Base-by-base conservation (phyloP, 2,797 vertebrate genomes). In the Pelochelys cantorii region DNA sequence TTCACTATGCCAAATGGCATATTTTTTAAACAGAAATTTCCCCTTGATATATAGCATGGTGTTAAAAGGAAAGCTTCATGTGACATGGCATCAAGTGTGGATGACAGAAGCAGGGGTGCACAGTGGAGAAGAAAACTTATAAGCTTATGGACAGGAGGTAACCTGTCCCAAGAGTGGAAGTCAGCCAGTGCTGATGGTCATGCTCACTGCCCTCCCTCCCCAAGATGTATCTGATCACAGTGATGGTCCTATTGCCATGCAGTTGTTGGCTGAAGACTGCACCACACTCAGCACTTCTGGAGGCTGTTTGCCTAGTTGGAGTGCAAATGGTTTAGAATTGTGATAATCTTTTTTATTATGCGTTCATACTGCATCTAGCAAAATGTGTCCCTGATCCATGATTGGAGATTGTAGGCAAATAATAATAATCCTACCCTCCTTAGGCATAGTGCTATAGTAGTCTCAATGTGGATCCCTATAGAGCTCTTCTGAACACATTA, bases 1-100 rank as follows among this genome's bases (percentile, higher is more conserved):
- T 29, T 88, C 79, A 86, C 42, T 87, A 31, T 55, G 52, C 52
- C 90, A 48, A 65, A 91, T 79, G 95, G 71, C 78, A 56, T 29
- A 83, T 54, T 89, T 89, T 74, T 85, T 81, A 89, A 95, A 90
- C 5, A 87, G 79, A 2, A 0, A 1, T 11, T 85, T 29, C 7
- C 3, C 75, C 77, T 89, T 85, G 89, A 83, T 81, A 80, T 12
- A 11, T 15, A 80, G 34, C 7, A 86, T 1, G 1, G 29, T 4
- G 10, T 23, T 83, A 92, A 89, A 92, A 29, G 18, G 89, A 95
- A 93, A 77, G 7, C 9, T 59, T 17, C 9, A n/a, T 2, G 9
- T 34, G 60, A 2, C 15, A 25, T 29, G 60, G 11, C 42, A 74
- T 78, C 34, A 48, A 86, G 12, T 88, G 57, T 86, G 23, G 83